Evolutionary conservation across 1,140 invertebrate species (phyloP).

Genomic region (Drosophila serrata): DNA sequence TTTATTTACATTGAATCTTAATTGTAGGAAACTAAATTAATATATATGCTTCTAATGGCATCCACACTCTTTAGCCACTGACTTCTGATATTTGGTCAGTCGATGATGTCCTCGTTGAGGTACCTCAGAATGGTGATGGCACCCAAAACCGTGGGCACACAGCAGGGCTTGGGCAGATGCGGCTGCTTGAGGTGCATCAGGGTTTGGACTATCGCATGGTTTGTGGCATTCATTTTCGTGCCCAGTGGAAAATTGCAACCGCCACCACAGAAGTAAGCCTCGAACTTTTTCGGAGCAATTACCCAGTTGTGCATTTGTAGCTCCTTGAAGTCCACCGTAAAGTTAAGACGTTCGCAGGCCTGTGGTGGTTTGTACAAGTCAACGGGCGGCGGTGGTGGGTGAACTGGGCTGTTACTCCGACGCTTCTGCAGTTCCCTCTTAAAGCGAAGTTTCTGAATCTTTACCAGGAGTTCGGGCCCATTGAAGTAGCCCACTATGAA

Average conservation of each 20-base stretch:
- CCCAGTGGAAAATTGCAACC: slow-evolving; percentile 82
- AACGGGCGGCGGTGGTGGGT: slow-evolving; percentile 3
- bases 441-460: slow-evolving; percentile 74
- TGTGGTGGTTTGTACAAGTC: slow-evolving; percentile 65
- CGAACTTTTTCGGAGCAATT: slow-evolving; percentile 83
- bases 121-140: slow-evolving; percentile 80
- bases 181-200: slow-evolving; percentile 82
- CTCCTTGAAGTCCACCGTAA: slow-evolving; percentile 80
- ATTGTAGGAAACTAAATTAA: background rate
- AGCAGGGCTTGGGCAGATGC: slow-evolving; percentile 79
- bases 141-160: slow-evolving; percentile 74
- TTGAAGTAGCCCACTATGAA: slow-evolving; percentile 82
- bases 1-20: slow-evolving; percentile 15
- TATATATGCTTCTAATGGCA: slow-evolving; percentile 53
- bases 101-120: slow-evolving; percentile 79
- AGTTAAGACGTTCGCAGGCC: slow-evolving; percentile 78
- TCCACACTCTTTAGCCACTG: slow-evolving; percentile 79
- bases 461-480: slow-evolving; percentile 75
- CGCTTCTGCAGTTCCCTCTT: slow-evolving; percentile 72
- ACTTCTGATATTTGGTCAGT: slow-evolving; percentile 80
- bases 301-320: slow-evolving; percentile 82
- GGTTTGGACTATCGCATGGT: slow-evolving; percentile 83
- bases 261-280: slow-evolving; percentile 81
- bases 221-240: slow-evolving; percentile 84
- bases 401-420: slow-evolving; percentile 1